These are phyloP conservation scores for Lasioglossum malachurum DNA, from an alignment of 2,888 invertebrate genomes.

Conservation along the genomic window DNA sequence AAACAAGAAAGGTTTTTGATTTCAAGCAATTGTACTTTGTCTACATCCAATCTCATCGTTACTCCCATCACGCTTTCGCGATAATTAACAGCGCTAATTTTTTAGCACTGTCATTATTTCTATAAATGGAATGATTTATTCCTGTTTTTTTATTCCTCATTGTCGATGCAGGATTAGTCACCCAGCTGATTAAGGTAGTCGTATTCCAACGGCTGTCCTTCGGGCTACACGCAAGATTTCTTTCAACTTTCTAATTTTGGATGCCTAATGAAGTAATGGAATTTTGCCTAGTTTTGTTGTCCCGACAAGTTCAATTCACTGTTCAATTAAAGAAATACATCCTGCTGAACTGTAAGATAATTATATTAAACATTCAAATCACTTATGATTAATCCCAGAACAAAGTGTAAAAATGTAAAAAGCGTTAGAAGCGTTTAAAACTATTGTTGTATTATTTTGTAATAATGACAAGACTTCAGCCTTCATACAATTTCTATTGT, in stretches of 20 bases:
- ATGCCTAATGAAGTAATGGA: background rate
- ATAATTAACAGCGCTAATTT: conserved; percentile 5
- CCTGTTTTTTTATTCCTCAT: background rate
- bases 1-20: background rate
- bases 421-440: background rate
- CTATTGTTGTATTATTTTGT: background rate
- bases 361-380: background rate
- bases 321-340: background rate
- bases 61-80: background rate
- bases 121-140: conserved; percentile 1
- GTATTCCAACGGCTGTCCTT: background rate
- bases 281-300: background rate
- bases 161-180: background rate
- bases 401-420: too few relatives aligned
- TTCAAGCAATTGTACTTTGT: background rate
- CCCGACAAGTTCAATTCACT: background rate
- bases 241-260: conserved; percentile 8
- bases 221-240: background rate
- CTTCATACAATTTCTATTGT: too few relatives aligned
- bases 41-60: background rate
- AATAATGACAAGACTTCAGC: too few relatives aligned
- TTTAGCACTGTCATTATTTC: background rate
- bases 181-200: background rate
- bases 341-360: background rate
- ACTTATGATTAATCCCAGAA: background rate